A percentile compares a stretch with the other conserved stretches of the same genome.
Conservation (phyloP, 1,140 invertebrate species). For the Phthorimaea operculella region DNA sequence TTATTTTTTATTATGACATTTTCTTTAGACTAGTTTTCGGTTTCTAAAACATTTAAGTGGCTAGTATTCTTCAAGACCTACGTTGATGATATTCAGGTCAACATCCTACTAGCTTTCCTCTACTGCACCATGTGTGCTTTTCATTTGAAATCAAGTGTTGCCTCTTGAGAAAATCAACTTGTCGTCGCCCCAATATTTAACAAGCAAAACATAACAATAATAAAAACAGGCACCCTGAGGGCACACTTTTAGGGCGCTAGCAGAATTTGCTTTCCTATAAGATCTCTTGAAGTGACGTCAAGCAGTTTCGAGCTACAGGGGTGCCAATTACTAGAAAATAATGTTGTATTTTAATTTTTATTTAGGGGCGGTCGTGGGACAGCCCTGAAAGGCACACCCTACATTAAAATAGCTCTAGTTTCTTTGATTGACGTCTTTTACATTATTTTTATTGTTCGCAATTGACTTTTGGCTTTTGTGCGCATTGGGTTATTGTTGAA, state of each 20-base stretch:
- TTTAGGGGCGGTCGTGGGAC: constrained; percentile 64
- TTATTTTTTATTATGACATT: too few species aligned
- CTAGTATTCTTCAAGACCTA: too few species aligned
- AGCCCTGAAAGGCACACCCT: constrained; percentile 58
- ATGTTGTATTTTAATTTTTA: constrained; percentile 60
- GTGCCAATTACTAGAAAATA: constrained; percentile 60
- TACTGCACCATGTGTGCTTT: neutral
- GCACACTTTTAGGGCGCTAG: constrained; percentile 21
- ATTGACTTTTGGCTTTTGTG: constrained; percentile 47
- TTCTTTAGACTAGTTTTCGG: too few species aligned
- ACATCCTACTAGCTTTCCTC: too few species aligned
- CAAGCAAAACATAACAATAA: constrained; percentile 30
- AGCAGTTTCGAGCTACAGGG: constrained; percentile 42
- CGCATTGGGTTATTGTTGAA: constrained; percentile 9
- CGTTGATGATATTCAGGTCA: too few species aligned
- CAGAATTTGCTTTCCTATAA: constrained; percentile 53
- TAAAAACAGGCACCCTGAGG: constrained; percentile 36
- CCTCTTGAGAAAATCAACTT: constrained; percentile 17
- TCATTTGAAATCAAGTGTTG: constrained; percentile 4
- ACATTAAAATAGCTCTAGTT: constrained; percentile 51
- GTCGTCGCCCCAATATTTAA: constrained; percentile 21
- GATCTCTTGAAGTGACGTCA: constrained; percentile 52
- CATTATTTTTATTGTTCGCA: constrained; percentile 43
- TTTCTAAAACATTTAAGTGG: too few species aligned
- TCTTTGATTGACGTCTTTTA: constrained; percentile 59